Evolutionary conservation across 1,140 invertebrate genomes (phyloP), one percentile per base, ranked within the genome.

Genomic region (Parapsyche elsis): DNA sequence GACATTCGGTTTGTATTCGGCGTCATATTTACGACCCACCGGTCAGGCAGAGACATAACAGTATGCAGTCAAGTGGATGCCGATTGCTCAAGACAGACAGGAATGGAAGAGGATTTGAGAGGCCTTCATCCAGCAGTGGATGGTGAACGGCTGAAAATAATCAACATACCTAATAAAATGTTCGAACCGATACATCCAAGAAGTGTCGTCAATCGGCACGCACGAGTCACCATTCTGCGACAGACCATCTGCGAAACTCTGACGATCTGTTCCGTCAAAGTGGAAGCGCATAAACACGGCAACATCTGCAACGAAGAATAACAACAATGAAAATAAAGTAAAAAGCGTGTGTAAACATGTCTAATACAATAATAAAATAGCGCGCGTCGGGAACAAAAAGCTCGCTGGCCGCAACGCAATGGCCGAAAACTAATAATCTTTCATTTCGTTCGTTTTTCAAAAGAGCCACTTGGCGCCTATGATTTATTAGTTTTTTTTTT

Each of bases 401-500:
- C 1, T 38, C 30, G 30, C 30, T 7, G 64, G 21, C n/a, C 21
- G 19, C 24, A 23, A 9, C 64, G 64, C 9, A 1, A 67, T 10
- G 23, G 12, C 12, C 23, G 21, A 67, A 67, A 67, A 67, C 64
- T 67, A 67, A 67, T 67, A 67, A 67, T 67, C 64, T 30, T 24
- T 26, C 64, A 30, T 24, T 26, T 67, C 49, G 30, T 38, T 61
- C 57, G 57, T 24, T 26, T 67, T 67, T 67, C 64, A 23, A 24
- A 26, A 23, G 5, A 30, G 21, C 71, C 71, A 46, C 53, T 46
- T 24, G 44, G 46, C 46, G 73, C 12, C 30, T 59, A 75, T 75
- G 73, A 75, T 75, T 75, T 75, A 75, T 75, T 57, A 49, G 38
- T 49, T 73, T 75, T 45, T 38, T 75, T 75, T 75, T 75, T 75